Conservation (phyloP, 2,797 vertebrate species). For the Gymnoscopelus braueri region DNA sequence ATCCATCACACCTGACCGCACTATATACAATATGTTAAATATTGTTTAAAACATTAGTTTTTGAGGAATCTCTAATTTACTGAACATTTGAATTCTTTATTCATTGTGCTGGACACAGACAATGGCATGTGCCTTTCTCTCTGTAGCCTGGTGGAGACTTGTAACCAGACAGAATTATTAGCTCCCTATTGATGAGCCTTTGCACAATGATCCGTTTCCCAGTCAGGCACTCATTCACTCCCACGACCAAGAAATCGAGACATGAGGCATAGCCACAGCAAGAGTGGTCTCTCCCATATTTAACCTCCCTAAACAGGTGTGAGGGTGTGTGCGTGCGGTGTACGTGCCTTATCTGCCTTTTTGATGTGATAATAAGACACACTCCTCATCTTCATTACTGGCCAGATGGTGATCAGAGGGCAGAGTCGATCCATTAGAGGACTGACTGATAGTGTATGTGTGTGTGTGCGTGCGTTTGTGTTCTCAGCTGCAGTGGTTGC, state of each 20-base stretch:
- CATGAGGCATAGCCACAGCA: not conserved
- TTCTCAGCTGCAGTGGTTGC: conserved; percentile 93
- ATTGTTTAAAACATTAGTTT: conserved; percentile 14
- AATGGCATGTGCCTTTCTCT: not conserved
- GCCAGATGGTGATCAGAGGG: conserved; percentile 41
- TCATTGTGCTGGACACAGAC: not conserved
- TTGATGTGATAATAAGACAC: conserved; percentile 56
- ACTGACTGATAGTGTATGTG: conserved; percentile 32
- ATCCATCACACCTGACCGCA: not conserved
- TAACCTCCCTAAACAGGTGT: conserved; percentile 27
- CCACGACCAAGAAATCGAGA: conserved; percentile 17
- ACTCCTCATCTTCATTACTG: conserved; percentile 32
- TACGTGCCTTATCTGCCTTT: conserved; percentile 30
- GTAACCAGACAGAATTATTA: not conserved
- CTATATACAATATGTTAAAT: not conserved
- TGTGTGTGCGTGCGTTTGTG: conserved; percentile 54
- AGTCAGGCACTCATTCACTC: conserved; percentile 14
- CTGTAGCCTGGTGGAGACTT: conserved; percentile 19
- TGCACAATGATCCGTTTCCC: conserved; percentile 30
- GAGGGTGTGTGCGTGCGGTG: conserved; percentile 12
- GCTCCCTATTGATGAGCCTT: conserved; percentile 31
- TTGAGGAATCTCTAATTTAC: conserved; percentile 7
- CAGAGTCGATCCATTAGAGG: conserved; percentile 22
- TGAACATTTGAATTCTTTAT: conserved; percentile 17
- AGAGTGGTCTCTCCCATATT: conserved; percentile 28